Base-by-base conservation (phyloP, 2,113 vertebrate genomes). In the Engystomops pustulosus region DNA sequence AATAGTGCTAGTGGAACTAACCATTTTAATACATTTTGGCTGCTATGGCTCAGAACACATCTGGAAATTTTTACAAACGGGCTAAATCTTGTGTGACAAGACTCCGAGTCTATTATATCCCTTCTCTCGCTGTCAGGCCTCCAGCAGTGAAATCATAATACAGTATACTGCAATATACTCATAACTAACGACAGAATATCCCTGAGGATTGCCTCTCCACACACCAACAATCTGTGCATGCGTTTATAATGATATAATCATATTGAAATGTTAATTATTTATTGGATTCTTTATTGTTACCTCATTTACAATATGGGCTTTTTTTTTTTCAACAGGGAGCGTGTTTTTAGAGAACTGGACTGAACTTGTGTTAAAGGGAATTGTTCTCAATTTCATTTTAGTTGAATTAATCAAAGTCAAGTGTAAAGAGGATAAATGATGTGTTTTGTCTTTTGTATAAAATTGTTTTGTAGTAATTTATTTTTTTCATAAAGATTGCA, bases 101-200 rank as follows among this genome's bases (percentile, higher is more conserved):
- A n/a, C 18, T 38, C 67, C 17, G 1, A 10, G 17, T 15, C 34
- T 30, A 8, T 69, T 69, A 36, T 38, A 20, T 69, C 17, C 17
- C 67, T 11, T 7, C 17, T 69, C 67, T 38, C 32, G 20, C 2
- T 3, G 9, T 69, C 6, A 36, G 32, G 67, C 67, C 67, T 38
- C 32, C 18, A 38, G 67, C 67, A 69, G 67, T 36, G 34, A 69
- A 65, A 65, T 65, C 55, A 65, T 34, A 65, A 65, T 65, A 65
- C 60, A 65, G 15, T 30, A 14, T 32, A 18, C 27, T 17, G 60
- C 60, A 32, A 65, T 65, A 65, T 65, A 65, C 60, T 65, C 27
- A 65, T 65, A 65, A 65, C 60, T 65, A 65, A 65, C 4, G 67
- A n/a, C 34, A 69, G 18, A 69, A n/a, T n/a, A 38, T 38, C 34